Evolutionary conservation across 2,888 invertebrate species (phyloP).

Genomic region (Trilocha varians): DNA sequence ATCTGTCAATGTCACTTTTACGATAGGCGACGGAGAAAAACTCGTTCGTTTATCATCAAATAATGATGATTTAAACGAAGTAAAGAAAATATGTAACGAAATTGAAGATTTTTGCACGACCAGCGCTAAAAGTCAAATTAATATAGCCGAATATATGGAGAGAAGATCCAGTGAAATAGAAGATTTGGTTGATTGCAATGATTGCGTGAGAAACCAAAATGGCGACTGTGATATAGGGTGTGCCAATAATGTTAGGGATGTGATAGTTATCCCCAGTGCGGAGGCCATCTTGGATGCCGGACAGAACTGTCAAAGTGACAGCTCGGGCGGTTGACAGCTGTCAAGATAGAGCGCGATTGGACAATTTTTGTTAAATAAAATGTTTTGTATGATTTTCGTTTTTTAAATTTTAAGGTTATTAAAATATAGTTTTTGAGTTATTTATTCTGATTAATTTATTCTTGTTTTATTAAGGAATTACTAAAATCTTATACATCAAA

Average conservation of each 20-base stretch:
- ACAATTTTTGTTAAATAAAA: neutral
- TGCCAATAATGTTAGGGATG: slow-evolving; percentile 45
- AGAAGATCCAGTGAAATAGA: slow-evolving; percentile 21
- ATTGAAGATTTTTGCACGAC: slow-evolving; percentile 45
- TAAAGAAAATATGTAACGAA: slow-evolving; percentile 51
- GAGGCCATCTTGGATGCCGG: slow-evolving; percentile 56
- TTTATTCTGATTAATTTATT: no score
- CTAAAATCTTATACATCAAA: no score
- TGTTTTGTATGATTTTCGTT: no score
- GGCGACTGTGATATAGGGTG: slow-evolving; percentile 36
- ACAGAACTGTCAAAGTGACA: slow-evolving; percentile 19
- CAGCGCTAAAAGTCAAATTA: slow-evolving; percentile 17
- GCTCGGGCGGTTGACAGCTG: slow-evolving; percentile 7
- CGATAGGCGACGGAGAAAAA: slow-evolving; percentile 45
- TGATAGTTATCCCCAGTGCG: slow-evolving; percentile 57
- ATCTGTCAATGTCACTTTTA: slow-evolving; percentile 33
- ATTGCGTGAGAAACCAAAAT: slow-evolving; percentile 25
- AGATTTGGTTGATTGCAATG: slow-evolving; percentile 22
- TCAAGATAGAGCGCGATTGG: neutral
- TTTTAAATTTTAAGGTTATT: no score
- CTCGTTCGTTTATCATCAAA: slow-evolving; percentile 54
- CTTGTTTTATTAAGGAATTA: no score
- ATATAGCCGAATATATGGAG: slow-evolving; percentile 23
- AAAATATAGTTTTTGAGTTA: no score
- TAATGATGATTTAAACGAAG: slow-evolving; percentile 47